Conservation (phyloP, 2,888 invertebrate species). For the Ophonus ardosiacus region DNA sequence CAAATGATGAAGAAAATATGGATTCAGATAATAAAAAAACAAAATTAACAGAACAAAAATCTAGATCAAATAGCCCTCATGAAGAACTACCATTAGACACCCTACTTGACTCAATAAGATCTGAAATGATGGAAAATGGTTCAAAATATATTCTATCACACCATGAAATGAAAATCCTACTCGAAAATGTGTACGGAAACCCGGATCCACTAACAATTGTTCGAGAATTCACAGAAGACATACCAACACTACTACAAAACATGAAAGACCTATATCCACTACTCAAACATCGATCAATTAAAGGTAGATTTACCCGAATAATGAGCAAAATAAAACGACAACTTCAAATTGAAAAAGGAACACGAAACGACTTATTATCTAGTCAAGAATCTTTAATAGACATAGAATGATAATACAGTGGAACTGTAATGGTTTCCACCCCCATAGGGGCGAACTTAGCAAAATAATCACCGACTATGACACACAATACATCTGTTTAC, state of each 20-base stretch:
- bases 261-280: not conserved
- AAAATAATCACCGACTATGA: not conserved
- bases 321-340: not conserved
- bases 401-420: not conserved
- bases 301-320: not conserved
- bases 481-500: not conserved
- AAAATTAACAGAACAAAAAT: no score
- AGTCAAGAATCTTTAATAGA: not conserved
- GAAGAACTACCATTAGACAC: no score
- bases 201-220: not conserved
- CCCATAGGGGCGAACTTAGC: not conserved
- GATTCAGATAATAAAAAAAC: no score
- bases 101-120: no score
- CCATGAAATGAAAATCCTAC: not conserved
- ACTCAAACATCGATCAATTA: not conserved
- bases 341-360: not conserved
- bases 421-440: not conserved
- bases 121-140: no score
- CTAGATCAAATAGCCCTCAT: no score
- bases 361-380: not conserved
- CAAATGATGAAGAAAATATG: no score
- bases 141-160: not conserved
- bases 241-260: no score
- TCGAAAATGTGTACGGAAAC: constrained; percentile 3
- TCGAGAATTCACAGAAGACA: no score